phyloP scores from a whole-genome alignment of 2,113 vertebrate genomes.

The Falco punctatus region DNA sequence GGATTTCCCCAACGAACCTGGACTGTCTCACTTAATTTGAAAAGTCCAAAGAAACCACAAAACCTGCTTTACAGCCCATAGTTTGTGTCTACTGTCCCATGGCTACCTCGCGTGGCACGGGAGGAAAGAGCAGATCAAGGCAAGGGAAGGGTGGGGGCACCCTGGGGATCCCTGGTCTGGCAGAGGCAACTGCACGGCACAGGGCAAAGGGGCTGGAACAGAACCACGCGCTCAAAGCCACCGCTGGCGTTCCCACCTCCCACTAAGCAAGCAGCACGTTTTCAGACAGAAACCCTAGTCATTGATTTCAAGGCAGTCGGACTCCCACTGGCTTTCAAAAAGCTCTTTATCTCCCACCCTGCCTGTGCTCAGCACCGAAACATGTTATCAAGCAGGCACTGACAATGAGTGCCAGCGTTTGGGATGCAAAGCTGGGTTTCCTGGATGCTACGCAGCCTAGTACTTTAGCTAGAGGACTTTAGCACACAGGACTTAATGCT shows the following conservation, averaged over 20 bases:
- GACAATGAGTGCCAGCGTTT: fast-evolving
- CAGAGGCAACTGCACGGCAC: neutral
- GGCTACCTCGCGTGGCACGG: neutral
- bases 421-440: neutral
- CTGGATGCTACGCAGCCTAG: neutral
- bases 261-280: neutral
- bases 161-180: neutral
- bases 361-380: neutral
- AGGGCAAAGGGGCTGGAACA: neutral
- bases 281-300: neutral
- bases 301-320: neutral
- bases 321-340: neutral
- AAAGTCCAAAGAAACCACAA: neutral
- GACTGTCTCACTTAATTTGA: neutral
- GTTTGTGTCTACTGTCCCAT: neutral
- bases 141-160: neutral
- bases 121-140: neutral
- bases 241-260: neutral
- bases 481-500: neutral
- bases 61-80: neutral
- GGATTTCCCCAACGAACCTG: neutral
- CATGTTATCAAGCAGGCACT: fast-evolving
- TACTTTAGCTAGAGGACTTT: neutral
- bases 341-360: neutral
- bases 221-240: neutral